Conservation (phyloP, 2,888 invertebrate genomes). For the Blastobasis lacticolella region DNA sequence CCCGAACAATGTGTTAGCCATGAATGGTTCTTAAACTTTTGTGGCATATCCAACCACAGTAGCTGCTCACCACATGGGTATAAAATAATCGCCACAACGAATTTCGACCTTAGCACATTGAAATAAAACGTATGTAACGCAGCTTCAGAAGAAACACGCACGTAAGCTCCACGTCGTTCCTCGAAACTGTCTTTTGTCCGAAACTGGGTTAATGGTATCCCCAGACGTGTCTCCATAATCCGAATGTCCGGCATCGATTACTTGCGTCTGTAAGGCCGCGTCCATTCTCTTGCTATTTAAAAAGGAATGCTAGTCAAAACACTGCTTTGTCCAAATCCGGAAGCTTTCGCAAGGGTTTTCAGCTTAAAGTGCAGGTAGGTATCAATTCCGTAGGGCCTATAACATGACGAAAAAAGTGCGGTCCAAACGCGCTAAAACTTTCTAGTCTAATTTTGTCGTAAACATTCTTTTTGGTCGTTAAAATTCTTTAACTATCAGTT, state of each 20-base stretch:
- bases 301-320: slow-evolving; percentile 44
- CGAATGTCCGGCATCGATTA: slow-evolving; percentile 62
- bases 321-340: slow-evolving; percentile 48
- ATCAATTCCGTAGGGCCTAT: too few species aligned
- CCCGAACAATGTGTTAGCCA: slow-evolving; percentile 35
- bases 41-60: slow-evolving; percentile 19
- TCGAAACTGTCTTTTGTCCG: slow-evolving; percentile 18
- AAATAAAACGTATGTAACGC: neutral
- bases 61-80: slow-evolving; percentile 24
- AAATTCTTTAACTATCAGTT: slow-evolving; percentile 11
- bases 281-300: slow-evolving; percentile 24
- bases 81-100: slow-evolving; percentile 11
- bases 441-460: slow-evolving; percentile 19
- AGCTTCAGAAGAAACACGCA: neutral
- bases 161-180: slow-evolving; percentile 15
- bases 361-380: too few species aligned
- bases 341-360: slow-evolving; percentile 23
- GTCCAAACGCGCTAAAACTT: too few species aligned
- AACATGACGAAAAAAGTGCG: too few species aligned
- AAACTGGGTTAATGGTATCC: slow-evolving; percentile 9
- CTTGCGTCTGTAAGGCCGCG: slow-evolving; percentile 39
- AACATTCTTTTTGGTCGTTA: slow-evolving; percentile 19
- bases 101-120: neutral
- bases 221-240: slow-evolving; percentile 23
- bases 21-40: slow-evolving; percentile 28